Evolutionary conservation across 2,888 invertebrate genomes (phyloP).

Genomic region (Amphipyra berbera): DNA sequence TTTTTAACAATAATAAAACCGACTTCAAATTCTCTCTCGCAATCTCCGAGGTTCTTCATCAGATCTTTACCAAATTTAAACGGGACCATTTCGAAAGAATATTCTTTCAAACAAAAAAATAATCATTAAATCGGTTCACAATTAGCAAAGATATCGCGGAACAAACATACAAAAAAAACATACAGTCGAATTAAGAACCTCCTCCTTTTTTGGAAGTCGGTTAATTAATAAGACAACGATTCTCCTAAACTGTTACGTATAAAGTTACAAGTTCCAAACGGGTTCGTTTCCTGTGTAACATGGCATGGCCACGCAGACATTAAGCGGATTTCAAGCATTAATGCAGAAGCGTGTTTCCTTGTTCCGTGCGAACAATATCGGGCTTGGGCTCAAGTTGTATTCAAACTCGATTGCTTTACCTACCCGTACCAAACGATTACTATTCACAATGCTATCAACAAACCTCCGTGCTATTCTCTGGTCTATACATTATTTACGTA

Average conservation of each 20-base stretch:
- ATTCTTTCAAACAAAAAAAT: too few species aligned
- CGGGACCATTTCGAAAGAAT: too few species aligned
- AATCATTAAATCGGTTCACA: too few species aligned
- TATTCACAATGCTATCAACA: not conserved
- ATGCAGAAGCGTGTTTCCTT: slow-evolving; percentile 23
- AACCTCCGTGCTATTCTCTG: not conserved
- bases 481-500: not conserved
- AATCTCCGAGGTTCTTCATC: too few species aligned
- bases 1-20: too few species aligned
- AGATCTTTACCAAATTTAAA: too few species aligned
- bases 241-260: not conserved
- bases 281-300: not conserved
- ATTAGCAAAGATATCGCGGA: too few species aligned
- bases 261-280: not conserved
- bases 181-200: too few species aligned
- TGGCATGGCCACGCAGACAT: not conserved
- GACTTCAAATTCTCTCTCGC: too few species aligned
- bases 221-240: too few species aligned
- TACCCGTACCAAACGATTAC: slow-evolving; percentile 6
- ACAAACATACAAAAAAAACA: too few species aligned
- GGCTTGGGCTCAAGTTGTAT: slow-evolving; percentile 9
- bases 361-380: slow-evolving; percentile 21
- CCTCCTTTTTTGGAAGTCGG: too few species aligned
- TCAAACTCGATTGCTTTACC: slow-evolving; percentile 22
- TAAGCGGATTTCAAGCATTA: slow-evolving; percentile 15